Conservation (phyloP, 2,888 invertebrate genomes). For the Hypolimnas misippus region DNA sequence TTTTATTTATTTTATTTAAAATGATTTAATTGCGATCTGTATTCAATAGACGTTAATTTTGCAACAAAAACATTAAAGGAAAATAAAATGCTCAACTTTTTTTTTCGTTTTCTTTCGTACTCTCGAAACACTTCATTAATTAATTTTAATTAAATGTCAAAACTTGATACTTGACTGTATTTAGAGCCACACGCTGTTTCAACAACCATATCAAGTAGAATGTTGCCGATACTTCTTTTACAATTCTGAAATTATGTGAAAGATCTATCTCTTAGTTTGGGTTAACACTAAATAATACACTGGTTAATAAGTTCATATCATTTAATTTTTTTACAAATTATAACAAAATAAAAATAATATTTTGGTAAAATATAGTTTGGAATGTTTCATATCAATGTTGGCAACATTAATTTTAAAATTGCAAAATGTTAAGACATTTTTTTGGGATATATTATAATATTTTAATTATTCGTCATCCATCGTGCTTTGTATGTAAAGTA, state of each 20-base stretch:
- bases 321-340: background rate
- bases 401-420: background rate
- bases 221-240: too few species aligned
- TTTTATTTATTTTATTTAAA: background rate
- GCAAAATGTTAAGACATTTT: too few species aligned
- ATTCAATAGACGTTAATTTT: background rate
- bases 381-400: background rate
- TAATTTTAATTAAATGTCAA: background rate
- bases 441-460: too few species aligned
- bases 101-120: background rate
- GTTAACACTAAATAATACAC: background rate
- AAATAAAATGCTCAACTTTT: constrained; percentile 7
- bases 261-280: background rate
- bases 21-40: background rate
- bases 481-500: too few species aligned
- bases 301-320: background rate
- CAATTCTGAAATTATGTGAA: too few species aligned
- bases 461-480: too few species aligned
- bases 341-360: constrained; percentile 1
- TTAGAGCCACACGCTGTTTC: too few species aligned
- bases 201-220: too few species aligned
- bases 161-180: too few species aligned
- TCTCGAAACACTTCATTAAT: background rate
- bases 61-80: background rate
- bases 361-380: background rate